Evolutionary conservation across 92 coral and sea anemone genomes (phyloP), one percentile per base, ranked within the genome.

Genomic region (Phymanthus crucifer): DNA sequence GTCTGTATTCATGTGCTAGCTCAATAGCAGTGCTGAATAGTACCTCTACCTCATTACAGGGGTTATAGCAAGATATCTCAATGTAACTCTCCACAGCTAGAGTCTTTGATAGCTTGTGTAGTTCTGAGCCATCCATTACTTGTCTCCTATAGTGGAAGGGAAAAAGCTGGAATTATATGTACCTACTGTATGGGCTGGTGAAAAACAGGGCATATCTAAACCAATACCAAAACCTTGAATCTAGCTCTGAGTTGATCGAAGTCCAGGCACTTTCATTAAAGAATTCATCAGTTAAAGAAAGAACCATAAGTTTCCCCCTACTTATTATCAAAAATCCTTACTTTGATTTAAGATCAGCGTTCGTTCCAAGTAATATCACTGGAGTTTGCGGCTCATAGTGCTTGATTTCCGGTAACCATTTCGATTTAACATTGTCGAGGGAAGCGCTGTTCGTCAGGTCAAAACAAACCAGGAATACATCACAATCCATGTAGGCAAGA

Each of bases 401-500:
- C 16, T 70, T 72, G 21, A 92, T 64, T 40, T 92, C 97, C 12
- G 91, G 85, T 0, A 92, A 47, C 97, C 97, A 92, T 70, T 70
- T 67, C 35, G 80, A 54, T 35, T 74, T 45, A 21, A 86, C 77
- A 67, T 58, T 82, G 23, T 74, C 35, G 37, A 89, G 70, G 8
- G 97, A 89, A 23, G 71, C 88, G 4, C 78, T 64, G 32, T 84
- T 78, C 6, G 87, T 70, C 0, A 89, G 23, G 54, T 92, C 97
- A 72, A 89, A 92, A 74, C 97, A 92, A 8, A 89, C 21, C 38
- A 92, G 68, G 66, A 92, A 89, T 0, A 86, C 90, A 61, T 92
- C 89, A 3, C 93, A 90, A 7, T 80, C 47, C 36, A 78, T 86
- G 83, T 92, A 92, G 3, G 97, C 91, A 64, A 92, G 40, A 0